These are phyloP conservation scores for Simalia tracyae DNA, from an alignment of 2,797 vertebrate species.

Conservation along the genomic window DNA sequence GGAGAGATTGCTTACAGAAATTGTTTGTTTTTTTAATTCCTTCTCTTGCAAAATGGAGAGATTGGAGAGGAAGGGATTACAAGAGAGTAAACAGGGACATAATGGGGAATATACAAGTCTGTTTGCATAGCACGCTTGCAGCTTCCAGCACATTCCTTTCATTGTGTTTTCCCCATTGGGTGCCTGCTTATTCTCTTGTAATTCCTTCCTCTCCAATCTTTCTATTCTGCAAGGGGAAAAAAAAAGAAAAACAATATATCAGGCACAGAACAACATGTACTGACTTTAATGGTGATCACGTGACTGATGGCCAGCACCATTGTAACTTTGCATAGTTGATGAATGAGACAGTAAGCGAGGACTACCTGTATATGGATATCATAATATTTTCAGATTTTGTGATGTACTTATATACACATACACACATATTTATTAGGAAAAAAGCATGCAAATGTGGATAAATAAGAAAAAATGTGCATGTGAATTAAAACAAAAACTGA, in stretches of 20 bases:
- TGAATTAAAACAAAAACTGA: neutral
- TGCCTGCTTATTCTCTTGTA: neutral
- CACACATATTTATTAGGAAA: neutral
- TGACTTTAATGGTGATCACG: neutral
- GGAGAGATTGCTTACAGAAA: no score
- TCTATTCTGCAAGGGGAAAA: neutral
- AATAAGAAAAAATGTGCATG: neutral
- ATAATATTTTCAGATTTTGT: neutral
- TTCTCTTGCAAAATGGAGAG: no score
- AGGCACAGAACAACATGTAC: neutral
- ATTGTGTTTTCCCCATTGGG: neutral
- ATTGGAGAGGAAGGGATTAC: no score
- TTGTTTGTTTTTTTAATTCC: no score
- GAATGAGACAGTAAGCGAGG: neutral
- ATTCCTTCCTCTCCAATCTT: neutral
- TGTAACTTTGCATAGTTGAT: neutral
- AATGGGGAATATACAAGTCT: no score
- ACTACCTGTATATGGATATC: neutral
- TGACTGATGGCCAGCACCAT: neutral
- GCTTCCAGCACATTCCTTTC: no score
- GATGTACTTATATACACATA: neutral
- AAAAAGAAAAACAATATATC: neutral
- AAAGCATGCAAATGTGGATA: neutral
- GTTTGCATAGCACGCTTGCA: no score
- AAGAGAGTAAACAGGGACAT: no score